A percentile compares a stretch with the other conserved stretches of the same genome.
Evolutionary conservation across 2,113 vertebrate species (phyloP).

Genomic region (Ascaphus truei): DNA sequence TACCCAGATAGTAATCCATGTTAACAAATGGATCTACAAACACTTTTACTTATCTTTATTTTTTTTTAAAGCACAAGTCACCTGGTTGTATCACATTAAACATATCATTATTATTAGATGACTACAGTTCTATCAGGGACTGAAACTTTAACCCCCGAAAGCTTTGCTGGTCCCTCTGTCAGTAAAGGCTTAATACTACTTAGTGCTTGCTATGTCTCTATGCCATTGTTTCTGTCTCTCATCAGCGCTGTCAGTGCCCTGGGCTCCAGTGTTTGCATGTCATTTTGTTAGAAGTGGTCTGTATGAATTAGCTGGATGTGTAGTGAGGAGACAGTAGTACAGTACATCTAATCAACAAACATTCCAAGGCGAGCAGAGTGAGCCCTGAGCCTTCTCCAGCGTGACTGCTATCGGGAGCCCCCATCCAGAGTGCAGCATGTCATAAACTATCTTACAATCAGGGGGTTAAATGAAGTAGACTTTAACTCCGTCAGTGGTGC

Average conservation of each 20-base stretch:
- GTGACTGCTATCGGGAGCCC: neutral
- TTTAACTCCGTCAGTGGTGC: too few species aligned
- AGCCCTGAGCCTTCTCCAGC: neutral
- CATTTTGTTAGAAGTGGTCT: conserved; percentile 10
- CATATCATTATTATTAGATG: too few species aligned
- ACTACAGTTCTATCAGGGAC: too few species aligned
- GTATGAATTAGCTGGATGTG: conserved; percentile 9
- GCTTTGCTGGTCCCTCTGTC: too few species aligned
- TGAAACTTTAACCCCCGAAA: too few species aligned
- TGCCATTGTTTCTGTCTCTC: neutral
- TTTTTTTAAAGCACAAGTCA: too few species aligned
- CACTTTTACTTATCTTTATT: too few species aligned
- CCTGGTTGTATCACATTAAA: too few species aligned
- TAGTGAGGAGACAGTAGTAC: neutral
- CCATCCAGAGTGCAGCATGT: neutral
- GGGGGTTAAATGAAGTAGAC: too few species aligned
- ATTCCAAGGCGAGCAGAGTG: neutral
- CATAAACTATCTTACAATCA: too few species aligned
- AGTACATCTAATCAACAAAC: conserved; percentile 7
- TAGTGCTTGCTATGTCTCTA: neutral
- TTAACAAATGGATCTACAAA: too few species aligned
- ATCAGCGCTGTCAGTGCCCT: neutral
- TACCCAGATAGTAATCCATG: too few species aligned
- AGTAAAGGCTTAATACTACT: neutral
- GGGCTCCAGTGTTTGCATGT: neutral